phyloP scores from a whole-genome alignment of 2,888 invertebrate genomes.

The Rhagium mordax region DNA sequence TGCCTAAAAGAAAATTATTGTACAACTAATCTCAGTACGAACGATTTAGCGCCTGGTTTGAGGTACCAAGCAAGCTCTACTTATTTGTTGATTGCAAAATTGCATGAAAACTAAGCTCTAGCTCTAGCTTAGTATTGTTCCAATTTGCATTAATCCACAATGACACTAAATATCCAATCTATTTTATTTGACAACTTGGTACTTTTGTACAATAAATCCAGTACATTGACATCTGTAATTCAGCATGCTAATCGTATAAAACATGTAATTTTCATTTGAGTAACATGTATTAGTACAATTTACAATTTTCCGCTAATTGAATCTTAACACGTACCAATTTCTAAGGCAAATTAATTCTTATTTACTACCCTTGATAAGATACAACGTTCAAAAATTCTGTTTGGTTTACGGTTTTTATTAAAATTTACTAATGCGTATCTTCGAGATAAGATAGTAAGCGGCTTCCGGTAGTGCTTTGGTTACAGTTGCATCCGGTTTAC shows the following conservation, averaged over 20 bases:
- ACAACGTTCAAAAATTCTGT: not conserved
- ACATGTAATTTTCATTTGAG: not conserved
- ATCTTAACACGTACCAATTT: not conserved
- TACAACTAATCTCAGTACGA: too few species aligned
- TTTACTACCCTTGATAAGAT: not conserved
- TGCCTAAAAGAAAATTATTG: too few species aligned
- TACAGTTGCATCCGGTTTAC: constrained; percentile 23
- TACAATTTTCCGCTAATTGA: not conserved
- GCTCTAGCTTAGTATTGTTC: constrained; percentile 8
- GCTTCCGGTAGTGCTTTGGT: constrained; percentile 19
- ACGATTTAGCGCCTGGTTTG: too few species aligned
- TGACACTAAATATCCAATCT: constrained; percentile 5
- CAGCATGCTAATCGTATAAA: not conserved
- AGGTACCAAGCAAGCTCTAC: too few species aligned
- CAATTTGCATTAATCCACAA: constrained; percentile 23
- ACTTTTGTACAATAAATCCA: constrained; percentile 6
- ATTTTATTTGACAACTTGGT: constrained; percentile 4
- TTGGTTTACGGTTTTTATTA: not conserved
- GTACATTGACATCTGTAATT: not conserved
- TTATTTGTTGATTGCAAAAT: constrained; percentile 24
- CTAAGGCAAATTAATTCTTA: not conserved
- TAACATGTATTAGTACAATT: not conserved
- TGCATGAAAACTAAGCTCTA: constrained; percentile 19
- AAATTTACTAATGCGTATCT: not conserved
- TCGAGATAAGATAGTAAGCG: constrained; percentile 6